phyloP scores from a whole-genome alignment of 2,797 vertebrate genomes.

The Siniperca obscura region DNA sequence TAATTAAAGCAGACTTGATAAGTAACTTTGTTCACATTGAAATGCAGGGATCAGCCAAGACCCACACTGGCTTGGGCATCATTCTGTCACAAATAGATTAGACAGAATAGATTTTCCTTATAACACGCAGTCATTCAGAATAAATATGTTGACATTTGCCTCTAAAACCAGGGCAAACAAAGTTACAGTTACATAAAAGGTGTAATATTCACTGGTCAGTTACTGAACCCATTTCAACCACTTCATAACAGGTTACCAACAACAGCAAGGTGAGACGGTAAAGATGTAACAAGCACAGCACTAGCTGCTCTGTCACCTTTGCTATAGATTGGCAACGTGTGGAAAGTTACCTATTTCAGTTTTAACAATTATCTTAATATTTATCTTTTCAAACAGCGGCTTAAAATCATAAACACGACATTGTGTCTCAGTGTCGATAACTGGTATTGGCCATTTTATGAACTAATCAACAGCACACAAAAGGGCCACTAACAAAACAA shows the following conservation, averaged over 20 bases:
- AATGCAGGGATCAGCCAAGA: background rate
- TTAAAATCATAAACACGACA: background rate
- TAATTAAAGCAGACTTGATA: background rate
- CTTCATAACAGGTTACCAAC: background rate
- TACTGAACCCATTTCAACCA: background rate
- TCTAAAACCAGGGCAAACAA: background rate
- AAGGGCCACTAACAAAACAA: background rate
- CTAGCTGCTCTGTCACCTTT: background rate
- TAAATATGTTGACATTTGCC: background rate
- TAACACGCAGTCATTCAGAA: background rate
- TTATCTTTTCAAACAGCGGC: background rate
- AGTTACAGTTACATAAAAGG: background rate
- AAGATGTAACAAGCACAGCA: background rate
- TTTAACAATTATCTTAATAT: background rate
- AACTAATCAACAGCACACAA: background rate
- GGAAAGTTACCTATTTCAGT: background rate
- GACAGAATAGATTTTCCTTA: background rate
- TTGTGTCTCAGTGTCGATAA: background rate
- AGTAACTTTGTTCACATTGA: background rate
- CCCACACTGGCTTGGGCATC: background rate
- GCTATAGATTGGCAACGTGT: background rate
- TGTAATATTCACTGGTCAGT: background rate
- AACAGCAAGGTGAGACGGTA: background rate
- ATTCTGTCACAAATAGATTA: background rate
- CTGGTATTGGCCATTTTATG: no score